phyloP scores from a whole-genome alignment of 2,113 vertebrate species.

The Argyrosomus japonicus region DNA sequence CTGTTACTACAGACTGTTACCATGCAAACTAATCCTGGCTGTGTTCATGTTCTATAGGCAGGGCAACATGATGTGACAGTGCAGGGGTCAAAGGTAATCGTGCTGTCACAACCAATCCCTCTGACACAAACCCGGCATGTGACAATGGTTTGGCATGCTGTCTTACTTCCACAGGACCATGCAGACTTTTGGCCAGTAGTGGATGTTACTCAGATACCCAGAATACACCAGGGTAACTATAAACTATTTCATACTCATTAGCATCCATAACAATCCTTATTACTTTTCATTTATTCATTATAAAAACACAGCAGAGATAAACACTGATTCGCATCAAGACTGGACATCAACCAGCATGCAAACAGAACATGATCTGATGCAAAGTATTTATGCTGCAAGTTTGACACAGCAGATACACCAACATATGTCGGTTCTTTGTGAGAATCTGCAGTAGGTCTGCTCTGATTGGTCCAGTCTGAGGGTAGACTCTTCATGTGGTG shows the following conservation, averaged over 20 bases:
- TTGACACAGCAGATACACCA: not conserved
- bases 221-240: slow-evolving; percentile 8
- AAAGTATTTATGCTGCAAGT: not conserved
- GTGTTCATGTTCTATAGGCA: slow-evolving; percentile 41
- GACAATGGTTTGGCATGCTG: slow-evolving; percentile 40
- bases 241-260: not conserved
- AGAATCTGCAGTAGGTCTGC: not conserved
- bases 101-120: slow-evolving; percentile 77
- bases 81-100: slow-evolving; percentile 78
- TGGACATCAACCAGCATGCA: not conserved
- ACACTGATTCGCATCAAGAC: not conserved
- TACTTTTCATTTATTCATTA: not conserved
- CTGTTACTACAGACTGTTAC: slow-evolving; percentile 54
- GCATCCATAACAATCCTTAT: not conserved
- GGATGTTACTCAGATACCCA: slow-evolving; percentile 17
- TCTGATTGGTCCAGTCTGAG: no score
- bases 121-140: slow-evolving; percentile 56
- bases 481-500: no score
- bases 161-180: slow-evolving; percentile 21
- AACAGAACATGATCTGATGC: not conserved
- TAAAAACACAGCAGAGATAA: not conserved
- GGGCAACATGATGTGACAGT: slow-evolving; percentile 77
- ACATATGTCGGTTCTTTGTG: not conserved
- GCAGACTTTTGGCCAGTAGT: slow-evolving; percentile 1
- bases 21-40: slow-evolving; percentile 70